phyloP scores from a whole-genome alignment of 2,888 invertebrate genomes.

The Sarcophaga subvicina region DNA sequence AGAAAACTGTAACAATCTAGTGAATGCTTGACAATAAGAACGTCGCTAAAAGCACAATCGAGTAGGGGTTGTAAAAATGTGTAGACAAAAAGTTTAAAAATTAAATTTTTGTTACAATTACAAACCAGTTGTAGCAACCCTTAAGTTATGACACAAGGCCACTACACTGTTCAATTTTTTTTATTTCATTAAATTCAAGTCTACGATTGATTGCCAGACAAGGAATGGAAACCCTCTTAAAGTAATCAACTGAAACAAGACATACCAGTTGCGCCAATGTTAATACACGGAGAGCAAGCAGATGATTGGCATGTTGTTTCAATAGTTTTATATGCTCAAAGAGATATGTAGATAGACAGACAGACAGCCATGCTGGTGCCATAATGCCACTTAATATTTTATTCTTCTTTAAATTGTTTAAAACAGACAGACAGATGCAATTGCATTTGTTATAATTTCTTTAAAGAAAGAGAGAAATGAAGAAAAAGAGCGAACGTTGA shows the following conservation, averaged over 20 bases:
- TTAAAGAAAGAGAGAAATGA: too few relatives aligned
- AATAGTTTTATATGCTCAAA: too few relatives aligned
- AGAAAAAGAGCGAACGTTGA: too few relatives aligned
- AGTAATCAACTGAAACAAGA: conserved; percentile 19
- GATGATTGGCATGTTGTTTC: not conserved
- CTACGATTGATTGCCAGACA: conserved; percentile 19
- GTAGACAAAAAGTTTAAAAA: too few relatives aligned
- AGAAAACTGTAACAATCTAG: too few relatives aligned
- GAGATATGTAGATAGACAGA: too few relatives aligned
- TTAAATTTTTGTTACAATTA: too few relatives aligned
- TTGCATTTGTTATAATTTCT: too few relatives aligned
- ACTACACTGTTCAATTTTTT: not conserved
- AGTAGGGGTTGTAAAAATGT: too few relatives aligned
- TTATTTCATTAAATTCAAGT: not conserved
- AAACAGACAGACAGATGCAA: not conserved
- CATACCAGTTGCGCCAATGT: not conserved
- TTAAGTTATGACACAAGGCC: not conserved
- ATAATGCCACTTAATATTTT: not conserved
- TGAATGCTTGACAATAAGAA: not conserved
- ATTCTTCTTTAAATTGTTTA: conserved; percentile 1
- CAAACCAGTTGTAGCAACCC: not conserved
- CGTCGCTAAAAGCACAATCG: not conserved
- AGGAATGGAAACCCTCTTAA: not conserved
- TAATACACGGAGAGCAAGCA: conserved; percentile 12
- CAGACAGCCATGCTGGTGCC: not conserved